Evolutionary conservation across 1,140 invertebrate genomes (phyloP), one percentile per base, ranked within the genome.

Genomic region (Helicoverpa zea): DNA sequence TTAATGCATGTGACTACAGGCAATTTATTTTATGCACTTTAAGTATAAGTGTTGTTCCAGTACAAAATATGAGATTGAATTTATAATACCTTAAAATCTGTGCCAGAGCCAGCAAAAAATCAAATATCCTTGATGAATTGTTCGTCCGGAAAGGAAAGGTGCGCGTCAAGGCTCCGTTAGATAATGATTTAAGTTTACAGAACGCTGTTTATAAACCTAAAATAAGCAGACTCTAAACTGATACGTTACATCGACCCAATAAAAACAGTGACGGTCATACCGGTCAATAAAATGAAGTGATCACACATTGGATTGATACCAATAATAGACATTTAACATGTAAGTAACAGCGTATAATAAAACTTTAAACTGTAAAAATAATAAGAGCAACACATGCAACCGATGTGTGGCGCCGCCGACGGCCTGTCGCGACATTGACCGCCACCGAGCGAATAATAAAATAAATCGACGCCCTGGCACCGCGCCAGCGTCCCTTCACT

Each of bases 381-480:
- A 84, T 86, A 82, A 84, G 81, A 81, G 81, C 82, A 87, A 89
- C 89, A 92, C 87, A 92, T 94, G 91, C 87, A 86, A 87, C 82
- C 86, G 79, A 77, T 84, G 88, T 86, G 81, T 85, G 90, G 87
- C 88, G 88, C 83, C 82, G 81, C 23, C 85, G 77, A 58, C 82
- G 79, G 81, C 66, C 85, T 83, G 93, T 87, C 93, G 92, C 92
- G 92, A 94, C 93, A 94, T 92, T 94, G 92, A 94, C 92, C 92
- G 92, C 90, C 89, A 92, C 90, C 83, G 74, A 79, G 86, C 89
- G 90, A 91, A 94, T 92, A 93, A 94, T 93, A 92, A 94, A 93
- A 90, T 84, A 90, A 93, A 92, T 89, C 89, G 90, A 88, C 86
- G 85, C 83, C 72, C 87, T 94, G 92, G 93, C 93, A 90, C 68